Conservation (phyloP, 1,140 invertebrate species). For the Andrena cerasifolii region DNA sequence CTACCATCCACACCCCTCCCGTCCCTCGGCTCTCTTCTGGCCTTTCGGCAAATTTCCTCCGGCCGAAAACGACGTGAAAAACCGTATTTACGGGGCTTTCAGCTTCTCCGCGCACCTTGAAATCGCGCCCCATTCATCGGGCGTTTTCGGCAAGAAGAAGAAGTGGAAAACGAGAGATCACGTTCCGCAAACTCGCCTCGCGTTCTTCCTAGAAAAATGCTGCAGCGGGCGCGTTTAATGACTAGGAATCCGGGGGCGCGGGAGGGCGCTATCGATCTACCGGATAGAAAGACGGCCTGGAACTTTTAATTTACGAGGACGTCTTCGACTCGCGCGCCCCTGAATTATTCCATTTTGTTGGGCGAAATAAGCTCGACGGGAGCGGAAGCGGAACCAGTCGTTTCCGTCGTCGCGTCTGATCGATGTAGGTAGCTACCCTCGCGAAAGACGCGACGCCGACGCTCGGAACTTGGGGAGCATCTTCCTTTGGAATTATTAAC, state of each 20-base stretch:
- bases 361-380: neutral
- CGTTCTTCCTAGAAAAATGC: conserved; percentile 37
- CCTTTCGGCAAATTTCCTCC: conserved; percentile 68
- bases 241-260: neutral
- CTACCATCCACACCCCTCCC: conserved; percentile 22
- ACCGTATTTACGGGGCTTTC: conserved; percentile 59
- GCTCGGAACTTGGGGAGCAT: neutral
- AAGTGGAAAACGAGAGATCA: conserved; percentile 38
- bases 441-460: neutral
- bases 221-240: neutral
- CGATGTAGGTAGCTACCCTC: neutral
- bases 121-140: conserved; percentile 71
- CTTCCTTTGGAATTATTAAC: conserved; percentile 32
- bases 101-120: conserved; percentile 62
- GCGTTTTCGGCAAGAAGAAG: conserved; percentile 42
- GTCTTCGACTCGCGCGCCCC: neutral
- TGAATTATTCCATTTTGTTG: neutral
- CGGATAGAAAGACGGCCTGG: too few relatives aligned
- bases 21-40: neutral
- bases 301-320: too few relatives aligned
- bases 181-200: conserved; percentile 32
- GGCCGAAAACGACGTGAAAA: conserved; percentile 58
- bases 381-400: neutral
- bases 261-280: conserved; percentile 2
- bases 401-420: neutral